Percentiles rank a stretch among this genome's conserved stretches.
These are phyloP conservation scores for Brachionus calyciflorus DNA, from an alignment of 1,140 invertebrate genomes.

Conservation along the genomic window DNA sequence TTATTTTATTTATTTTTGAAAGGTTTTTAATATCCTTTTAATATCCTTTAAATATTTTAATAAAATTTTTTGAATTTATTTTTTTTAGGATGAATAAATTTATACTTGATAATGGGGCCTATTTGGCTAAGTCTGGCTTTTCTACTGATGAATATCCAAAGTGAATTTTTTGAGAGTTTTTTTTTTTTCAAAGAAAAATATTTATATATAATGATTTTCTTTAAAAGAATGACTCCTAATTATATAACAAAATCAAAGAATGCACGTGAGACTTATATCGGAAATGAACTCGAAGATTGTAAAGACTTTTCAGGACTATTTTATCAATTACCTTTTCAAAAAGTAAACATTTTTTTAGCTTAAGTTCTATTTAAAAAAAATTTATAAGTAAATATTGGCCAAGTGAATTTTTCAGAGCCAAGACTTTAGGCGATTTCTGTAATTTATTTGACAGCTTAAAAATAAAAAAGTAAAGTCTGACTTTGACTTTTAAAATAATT, in stretches of 20 bases:
- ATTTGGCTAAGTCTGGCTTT: conserved; percentile 10
- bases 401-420: too few species aligned
- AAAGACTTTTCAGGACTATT: conserved; percentile 33
- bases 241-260: conserved; percentile 45
- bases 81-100: conserved; percentile 14
- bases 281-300: conserved; percentile 26
- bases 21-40: conserved; percentile 10
- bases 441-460: too few species aligned
- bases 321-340: conserved; percentile 40
- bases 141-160: conserved; percentile 15
- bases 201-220: not conserved
- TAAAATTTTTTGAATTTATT: not conserved
- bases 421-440: too few species aligned
- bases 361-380: too few species aligned
- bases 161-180: not conserved
- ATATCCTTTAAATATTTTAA: not conserved
- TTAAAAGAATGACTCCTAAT: conserved; percentile 19
- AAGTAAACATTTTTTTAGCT: conserved; percentile 24
- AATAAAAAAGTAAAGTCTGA: too few species aligned
- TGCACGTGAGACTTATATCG: conserved; percentile 35
- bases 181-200: not conserved
- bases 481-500: too few species aligned
- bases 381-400: too few species aligned
- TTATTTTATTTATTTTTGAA: not conserved
- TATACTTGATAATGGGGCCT: conserved; percentile 43